Conservation (phyloP, 2,888 invertebrate species). For the Teleiodes luculella region DNA sequence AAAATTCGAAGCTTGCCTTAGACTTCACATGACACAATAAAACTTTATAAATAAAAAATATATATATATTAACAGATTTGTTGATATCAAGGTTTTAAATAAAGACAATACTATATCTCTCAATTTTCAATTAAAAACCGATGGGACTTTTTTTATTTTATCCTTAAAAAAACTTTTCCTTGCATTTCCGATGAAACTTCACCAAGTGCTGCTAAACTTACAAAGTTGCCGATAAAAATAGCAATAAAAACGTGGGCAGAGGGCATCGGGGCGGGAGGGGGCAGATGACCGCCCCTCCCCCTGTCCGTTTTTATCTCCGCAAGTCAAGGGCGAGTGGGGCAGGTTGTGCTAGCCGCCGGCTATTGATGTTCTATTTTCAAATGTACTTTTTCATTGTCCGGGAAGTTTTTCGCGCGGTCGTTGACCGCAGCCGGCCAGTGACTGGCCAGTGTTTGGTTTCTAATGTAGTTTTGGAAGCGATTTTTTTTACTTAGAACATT, state of each 20-base stretch:
- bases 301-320: constrained; percentile 63
- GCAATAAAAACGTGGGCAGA: constrained; percentile 59
- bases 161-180: neutral
- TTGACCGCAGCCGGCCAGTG: constrained; percentile 61
- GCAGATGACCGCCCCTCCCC: constrained; percentile 54
- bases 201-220: constrained; percentile 39
- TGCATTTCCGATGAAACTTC: constrained; percentile 1
- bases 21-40: too few species aligned
- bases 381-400: constrained; percentile 76
- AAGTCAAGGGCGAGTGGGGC: constrained; percentile 78
- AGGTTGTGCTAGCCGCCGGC: constrained; percentile 75
- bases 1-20: too few species aligned
- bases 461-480: neutral
- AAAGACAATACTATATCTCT: too few species aligned
- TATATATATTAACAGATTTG: too few species aligned
- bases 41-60: too few species aligned
- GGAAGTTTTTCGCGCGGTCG: constrained; percentile 73
- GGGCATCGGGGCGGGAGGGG: constrained; percentile 41
- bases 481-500: too few species aligned
- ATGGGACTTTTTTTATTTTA: neutral
- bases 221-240: constrained; percentile 60
- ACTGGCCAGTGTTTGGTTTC: constrained; percentile 30
- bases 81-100: too few species aligned
- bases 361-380: constrained; percentile 78
- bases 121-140: neutral